A percentile compares a stretch with the other conserved stretches of the same genome.
phyloP scores from a whole-genome alignment of 2,888 invertebrate species.

The Venusia cambrica region DNA sequence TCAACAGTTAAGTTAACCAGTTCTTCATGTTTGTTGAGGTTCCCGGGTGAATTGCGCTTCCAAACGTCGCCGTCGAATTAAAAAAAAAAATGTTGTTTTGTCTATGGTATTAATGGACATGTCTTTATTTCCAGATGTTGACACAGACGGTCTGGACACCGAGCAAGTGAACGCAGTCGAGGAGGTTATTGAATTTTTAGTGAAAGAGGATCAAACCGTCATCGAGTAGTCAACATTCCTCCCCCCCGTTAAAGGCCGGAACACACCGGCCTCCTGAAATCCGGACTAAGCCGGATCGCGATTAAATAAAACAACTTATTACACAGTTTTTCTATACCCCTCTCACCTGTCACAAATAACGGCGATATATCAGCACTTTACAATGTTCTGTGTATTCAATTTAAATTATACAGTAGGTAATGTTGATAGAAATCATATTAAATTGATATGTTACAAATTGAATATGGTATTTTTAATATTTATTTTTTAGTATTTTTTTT shows the following conservation, averaged over 20 bases:
- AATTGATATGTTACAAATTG: conserved; percentile 77
- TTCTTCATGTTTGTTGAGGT: too few relatives aligned
- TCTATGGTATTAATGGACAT: too few relatives aligned
- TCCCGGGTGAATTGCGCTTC: too few relatives aligned
- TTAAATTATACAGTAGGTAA: conserved; percentile 73
- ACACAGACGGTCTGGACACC: conserved; percentile 95
- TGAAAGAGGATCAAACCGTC: conserved; percentile 94
- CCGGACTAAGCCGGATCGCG: conserved; percentile 31
- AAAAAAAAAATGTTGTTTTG: too few relatives aligned
- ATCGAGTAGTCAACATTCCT: conserved; percentile 84
- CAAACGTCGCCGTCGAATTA: too few relatives aligned
- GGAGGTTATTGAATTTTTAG: conserved; percentile 98
- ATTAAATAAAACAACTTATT: conserved; percentile 42
- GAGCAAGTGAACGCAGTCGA: conserved; percentile 94
- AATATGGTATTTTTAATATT: conserved; percentile 66
- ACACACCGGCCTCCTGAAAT: conserved; percentile 46
- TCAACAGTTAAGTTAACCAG: too few relatives aligned
- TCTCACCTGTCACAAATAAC: conserved; percentile 38
- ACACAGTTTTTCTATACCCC: conserved; percentile 55
- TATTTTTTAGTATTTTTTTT: conserved; percentile 44
- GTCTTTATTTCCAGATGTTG: conserved; percentile 84
- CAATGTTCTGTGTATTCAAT: conserved; percentile 65
- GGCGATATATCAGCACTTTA: conserved; percentile 39
- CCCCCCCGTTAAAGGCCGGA: conserved; percentile 54
- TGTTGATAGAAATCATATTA: conserved; percentile 77